These are phyloP conservation scores for Gephyroberyx darwinii DNA, from an alignment of 2,797 vertebrate species.

Conservation along the genomic window DNA sequence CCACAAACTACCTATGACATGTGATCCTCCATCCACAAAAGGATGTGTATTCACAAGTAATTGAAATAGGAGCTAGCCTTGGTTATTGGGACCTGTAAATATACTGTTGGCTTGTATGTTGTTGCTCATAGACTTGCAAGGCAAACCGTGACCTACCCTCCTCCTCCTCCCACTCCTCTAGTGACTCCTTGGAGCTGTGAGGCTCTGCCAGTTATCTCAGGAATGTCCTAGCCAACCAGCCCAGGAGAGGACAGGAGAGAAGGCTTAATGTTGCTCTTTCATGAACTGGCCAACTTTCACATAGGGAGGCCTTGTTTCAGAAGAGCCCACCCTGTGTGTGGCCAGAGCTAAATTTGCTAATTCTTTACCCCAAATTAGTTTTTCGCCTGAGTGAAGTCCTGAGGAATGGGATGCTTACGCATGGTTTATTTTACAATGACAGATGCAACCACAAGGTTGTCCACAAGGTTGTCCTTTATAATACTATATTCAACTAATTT, in stretches of 20 bases:
- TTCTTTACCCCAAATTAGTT: constrained; percentile 33
- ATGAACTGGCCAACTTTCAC: constrained; percentile 49
- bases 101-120: neutral
- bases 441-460: neutral
- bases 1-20: neutral
- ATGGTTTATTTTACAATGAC: constrained; percentile 7
- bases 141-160: constrained; percentile 21
- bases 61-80: neutral
- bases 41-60: neutral
- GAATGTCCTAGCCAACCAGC: constrained; percentile 73
- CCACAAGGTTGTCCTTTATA: neutral
- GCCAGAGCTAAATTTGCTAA: constrained; percentile 37
- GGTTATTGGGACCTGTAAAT: neutral
- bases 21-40: neutral
- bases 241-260: constrained; percentile 58
- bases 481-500: neutral
- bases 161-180: constrained; percentile 1
- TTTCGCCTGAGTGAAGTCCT: constrained; percentile 42
- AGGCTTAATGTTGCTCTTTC: constrained; percentile 71
- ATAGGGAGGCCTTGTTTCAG: constrained; percentile 71
- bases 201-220: constrained; percentile 76
- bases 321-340: constrained; percentile 33
- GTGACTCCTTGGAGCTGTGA: constrained; percentile 65
- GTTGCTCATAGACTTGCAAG: constrained; percentile 18
- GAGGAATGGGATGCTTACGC: neutral